Conservation (phyloP, 2,113 vertebrate genomes). For the Callopanchax toddi region DNA sequence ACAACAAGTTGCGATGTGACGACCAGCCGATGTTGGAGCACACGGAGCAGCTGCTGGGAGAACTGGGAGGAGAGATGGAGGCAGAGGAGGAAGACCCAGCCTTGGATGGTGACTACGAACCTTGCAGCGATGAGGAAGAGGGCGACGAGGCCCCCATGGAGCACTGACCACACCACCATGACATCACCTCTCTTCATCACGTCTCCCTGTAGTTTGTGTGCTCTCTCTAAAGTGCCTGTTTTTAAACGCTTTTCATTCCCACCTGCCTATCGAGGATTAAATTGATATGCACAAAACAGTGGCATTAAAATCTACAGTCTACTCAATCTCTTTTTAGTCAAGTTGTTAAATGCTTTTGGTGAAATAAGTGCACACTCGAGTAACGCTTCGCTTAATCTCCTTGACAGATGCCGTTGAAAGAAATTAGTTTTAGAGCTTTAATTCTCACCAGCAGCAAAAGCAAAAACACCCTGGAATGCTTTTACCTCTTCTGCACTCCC, state of each 20-base stretch:
- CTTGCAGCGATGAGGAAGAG: slow-evolving; percentile 74
- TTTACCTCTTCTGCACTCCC: slow-evolving; percentile 29
- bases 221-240: slow-evolving; percentile 54
- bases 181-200: slow-evolving; percentile 17
- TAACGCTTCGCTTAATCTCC: slow-evolving; percentile 51
- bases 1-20: slow-evolving; percentile 80
- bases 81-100: slow-evolving; percentile 54
- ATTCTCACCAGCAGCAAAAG: slow-evolving; percentile 28
- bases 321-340: slow-evolving; percentile 40
- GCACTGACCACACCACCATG: slow-evolving; percentile 59
- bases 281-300: slow-evolving; percentile 34
- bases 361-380: slow-evolving; percentile 49
- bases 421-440: slow-evolving; percentile 55
- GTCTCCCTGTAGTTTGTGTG: background rate
- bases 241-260: slow-evolving; percentile 21
- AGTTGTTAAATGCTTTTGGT: slow-evolving; percentile 53
- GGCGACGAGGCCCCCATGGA: slow-evolving; percentile 77
- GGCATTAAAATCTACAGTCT: slow-evolving; percentile 48
- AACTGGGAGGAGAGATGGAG: slow-evolving; percentile 73
- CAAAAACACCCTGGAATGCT: slow-evolving; percentile 35
- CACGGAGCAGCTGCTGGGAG: slow-evolving; percentile 77
- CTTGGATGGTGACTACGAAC: slow-evolving; percentile 70
- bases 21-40: slow-evolving; percentile 79
- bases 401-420: slow-evolving; percentile 54
- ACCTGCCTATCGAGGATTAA: slow-evolving; percentile 31